These are phyloP conservation scores for Clarias platycephalus DNA, from an alignment of 2,797 vertebrate genomes.

Conservation along the genomic window DNA sequence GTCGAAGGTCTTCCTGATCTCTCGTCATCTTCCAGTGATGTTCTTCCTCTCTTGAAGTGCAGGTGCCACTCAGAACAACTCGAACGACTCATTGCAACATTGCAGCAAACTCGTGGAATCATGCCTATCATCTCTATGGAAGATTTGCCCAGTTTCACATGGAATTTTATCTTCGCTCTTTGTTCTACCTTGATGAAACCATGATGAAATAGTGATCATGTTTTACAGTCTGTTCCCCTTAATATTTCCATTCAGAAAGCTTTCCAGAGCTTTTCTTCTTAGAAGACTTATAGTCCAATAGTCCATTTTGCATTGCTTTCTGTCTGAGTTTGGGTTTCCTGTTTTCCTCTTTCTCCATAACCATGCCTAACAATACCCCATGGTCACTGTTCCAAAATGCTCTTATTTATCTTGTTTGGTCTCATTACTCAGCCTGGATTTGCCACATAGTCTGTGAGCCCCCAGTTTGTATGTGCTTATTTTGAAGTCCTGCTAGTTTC, in stretches of 20 bases:
- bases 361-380: background rate
- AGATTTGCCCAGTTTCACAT: too few species aligned
- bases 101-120: too few species aligned
- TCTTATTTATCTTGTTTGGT: slow-evolving; percentile 17
- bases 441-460: background rate
- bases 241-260: background rate
- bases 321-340: background rate
- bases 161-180: too few species aligned
- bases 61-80: too few species aligned
- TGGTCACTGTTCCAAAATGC: slow-evolving; percentile 3
- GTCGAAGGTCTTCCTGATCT: too few species aligned
- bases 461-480: background rate
- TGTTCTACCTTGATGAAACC: too few species aligned
- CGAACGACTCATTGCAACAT: too few species aligned
- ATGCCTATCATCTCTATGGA: too few species aligned
- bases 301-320: background rate
- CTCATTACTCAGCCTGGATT: slow-evolving; percentile 26
- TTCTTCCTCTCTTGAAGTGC: too few species aligned
- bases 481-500: slow-evolving; percentile 11
- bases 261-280: background rate
- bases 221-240: background rate
- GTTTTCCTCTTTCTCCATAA: background rate
- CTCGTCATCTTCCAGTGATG: too few species aligned
- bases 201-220: too few species aligned
- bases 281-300: background rate